phyloP scores from a whole-genome alignment of 2,113 vertebrate genomes.

The Boleophthalmus pectinirostris region DNA sequence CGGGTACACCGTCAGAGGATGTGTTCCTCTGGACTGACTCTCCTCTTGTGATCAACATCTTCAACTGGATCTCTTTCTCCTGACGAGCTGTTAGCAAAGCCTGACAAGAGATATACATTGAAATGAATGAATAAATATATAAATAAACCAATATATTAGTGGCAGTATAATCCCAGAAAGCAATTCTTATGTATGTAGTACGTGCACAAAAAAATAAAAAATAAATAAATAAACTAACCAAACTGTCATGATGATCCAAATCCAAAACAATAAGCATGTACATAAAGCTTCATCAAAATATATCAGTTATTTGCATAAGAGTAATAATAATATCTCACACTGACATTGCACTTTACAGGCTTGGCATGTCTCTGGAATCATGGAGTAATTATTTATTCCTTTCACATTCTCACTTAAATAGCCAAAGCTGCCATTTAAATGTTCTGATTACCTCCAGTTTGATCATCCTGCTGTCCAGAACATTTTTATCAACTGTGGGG shows the following conservation, averaged over 20 bases:
- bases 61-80: slow-evolving; percentile 96
- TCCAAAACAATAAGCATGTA: no score
- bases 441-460: slow-evolving; percentile 89
- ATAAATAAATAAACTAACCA: no score
- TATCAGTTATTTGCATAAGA: no score
- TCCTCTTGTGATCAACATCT: slow-evolving; percentile 89
- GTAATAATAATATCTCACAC: no score
- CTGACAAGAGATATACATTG: slow-evolving; percentile 63
- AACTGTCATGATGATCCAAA: no score
- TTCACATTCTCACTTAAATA: no score
- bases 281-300: no score
- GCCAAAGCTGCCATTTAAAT: neutral
- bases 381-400: no score
- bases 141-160: neutral
- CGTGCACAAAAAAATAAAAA: no score
- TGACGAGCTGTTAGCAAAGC: slow-evolving; percentile 86
- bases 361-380: no score
- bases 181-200: no score
- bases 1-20: slow-evolving; percentile 84
- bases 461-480: slow-evolving; percentile 91
- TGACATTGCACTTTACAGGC: no score
- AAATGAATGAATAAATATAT: slow-evolving; percentile 3
- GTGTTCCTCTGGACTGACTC: slow-evolving; percentile 94
- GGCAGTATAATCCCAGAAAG: neutral
- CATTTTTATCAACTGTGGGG: slow-evolving; percentile 88